Base-by-base conservation (phyloP, 2,888 invertebrate genomes). In the Ectemnius continuus region DNA sequence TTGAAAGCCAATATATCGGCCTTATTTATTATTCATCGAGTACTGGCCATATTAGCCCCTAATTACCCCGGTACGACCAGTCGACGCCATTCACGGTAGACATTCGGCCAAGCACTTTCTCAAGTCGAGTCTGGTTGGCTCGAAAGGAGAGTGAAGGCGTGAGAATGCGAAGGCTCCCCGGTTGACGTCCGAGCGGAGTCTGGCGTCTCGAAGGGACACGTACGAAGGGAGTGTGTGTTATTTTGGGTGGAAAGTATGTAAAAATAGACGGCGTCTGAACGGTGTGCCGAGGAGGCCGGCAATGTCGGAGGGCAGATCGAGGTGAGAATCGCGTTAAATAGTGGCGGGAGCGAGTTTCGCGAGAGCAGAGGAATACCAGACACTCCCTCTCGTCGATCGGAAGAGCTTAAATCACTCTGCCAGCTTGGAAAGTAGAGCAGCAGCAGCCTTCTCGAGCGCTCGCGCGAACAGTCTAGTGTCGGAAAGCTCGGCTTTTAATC, bases 231-330 rank as follows among this genome's bases (percentile, higher is more conserved):
- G 52, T 13, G 52, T 13, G 52, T 59, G 79, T 77, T 79, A 77
- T 79, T 79, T 76, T 79, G 71, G 75, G 63, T 70, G 75, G 73
- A 57, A 74, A 79, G 62, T 46, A 6, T 13, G 68, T 73, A 78
- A 77, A 80, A 80, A 80, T 80, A 80, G 80, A 67, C 66, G 64
- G 36, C 58, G 61, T 46, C 61, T 63, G 69, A 64, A 67, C 61
- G 60, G 23, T 60, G 28, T 14, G 14, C n/a, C 6, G 62, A 65
- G 26, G 8, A 74, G 67, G 76, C 66, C 70, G 72, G 72, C 73
- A 76, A 60, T 67, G 75, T 58, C 66, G 64, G 67, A 77, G 78
- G 78, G 72, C 78, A 76, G 75, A 76, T 78, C 73, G 78, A 76
- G 80, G 76, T 78, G 78, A 78, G 72, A 76, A 80, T 76, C 28